These are phyloP conservation scores for Metalampra italica DNA, from an alignment of 2,888 invertebrate species.

Conservation along the genomic window DNA sequence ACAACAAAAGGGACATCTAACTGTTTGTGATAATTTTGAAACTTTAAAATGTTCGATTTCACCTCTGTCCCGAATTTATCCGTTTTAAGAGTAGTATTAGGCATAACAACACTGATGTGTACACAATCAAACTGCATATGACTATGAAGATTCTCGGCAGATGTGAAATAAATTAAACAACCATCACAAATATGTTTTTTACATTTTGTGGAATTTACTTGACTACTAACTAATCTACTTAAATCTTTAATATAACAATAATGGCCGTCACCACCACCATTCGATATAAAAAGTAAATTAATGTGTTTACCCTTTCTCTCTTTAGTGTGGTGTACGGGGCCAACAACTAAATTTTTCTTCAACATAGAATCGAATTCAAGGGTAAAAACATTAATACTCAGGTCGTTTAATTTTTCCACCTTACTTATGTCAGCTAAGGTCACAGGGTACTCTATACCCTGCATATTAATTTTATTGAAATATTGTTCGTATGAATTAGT, in stretches of 20 bases:
- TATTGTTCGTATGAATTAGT: too few relatives aligned
- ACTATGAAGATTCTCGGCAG: conserved; percentile 5
- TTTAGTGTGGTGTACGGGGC: too few relatives aligned
- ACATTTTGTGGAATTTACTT: conserved; percentile 8
- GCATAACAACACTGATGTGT: too few relatives aligned
- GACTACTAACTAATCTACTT: conserved; percentile 20
- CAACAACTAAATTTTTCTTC: conserved; percentile 15
- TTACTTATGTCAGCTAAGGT: conserved; percentile 25
- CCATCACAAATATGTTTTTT: conserved; percentile 16
- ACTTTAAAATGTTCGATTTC: too few relatives aligned
- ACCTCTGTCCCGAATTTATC: too few relatives aligned
- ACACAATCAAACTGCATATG: conserved; percentile 16
- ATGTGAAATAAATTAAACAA: conserved; percentile 14
- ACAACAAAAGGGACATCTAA: conserved; percentile 21
- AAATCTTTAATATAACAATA: too few relatives aligned
- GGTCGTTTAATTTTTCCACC: conserved; percentile 22
- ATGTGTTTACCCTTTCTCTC: conserved; percentile 15
- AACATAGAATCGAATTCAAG: conserved; percentile 18
- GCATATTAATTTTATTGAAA: too few relatives aligned
- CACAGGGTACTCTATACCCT: too few relatives aligned
- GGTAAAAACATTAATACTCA: conserved; percentile 28
- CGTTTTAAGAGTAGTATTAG: too few relatives aligned
- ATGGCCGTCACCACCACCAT: conserved; percentile 11
- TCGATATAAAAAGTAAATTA: conserved; percentile 20
- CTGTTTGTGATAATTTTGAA: too few relatives aligned